Evolutionary conservation across 2,888 invertebrate species (phyloP).

Genomic region (Oxyteleia sp.): DNA sequence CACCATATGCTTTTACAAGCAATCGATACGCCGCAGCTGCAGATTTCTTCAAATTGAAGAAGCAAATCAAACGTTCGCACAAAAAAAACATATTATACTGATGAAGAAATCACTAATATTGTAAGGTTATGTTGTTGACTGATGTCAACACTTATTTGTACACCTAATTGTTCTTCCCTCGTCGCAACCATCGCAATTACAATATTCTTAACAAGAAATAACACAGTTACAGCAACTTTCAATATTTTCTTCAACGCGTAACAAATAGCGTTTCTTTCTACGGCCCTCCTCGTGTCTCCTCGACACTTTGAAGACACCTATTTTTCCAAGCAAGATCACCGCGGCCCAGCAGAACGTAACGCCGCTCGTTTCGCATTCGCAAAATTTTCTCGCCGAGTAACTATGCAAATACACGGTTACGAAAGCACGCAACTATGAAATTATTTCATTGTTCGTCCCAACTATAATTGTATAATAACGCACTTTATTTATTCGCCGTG

Average conservation of each 20-base stretch:
- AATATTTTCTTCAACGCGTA: neutral
- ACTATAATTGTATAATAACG: constrained; percentile 20
- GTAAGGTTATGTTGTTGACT: too few species aligned
- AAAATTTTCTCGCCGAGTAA: constrained; percentile 49
- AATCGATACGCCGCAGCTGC: too few species aligned
- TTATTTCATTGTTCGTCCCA: constrained; percentile 39
- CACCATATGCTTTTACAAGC: too few species aligned
- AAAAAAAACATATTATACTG: too few species aligned
- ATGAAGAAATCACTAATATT: too few species aligned
- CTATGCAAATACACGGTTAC: constrained; percentile 39
- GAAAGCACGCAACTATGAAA: constrained; percentile 50
- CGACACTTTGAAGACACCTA: neutral
- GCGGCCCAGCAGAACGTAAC: constrained; percentile 22
- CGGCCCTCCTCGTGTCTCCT: neutral
- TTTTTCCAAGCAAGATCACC: constrained; percentile 5
- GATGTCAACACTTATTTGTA: too few species aligned
- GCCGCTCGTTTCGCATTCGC: constrained; percentile 21
- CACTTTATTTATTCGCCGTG: neutral
- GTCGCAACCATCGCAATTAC: too few species aligned
- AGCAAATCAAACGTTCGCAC: too few species aligned
- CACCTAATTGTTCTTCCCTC: too few species aligned
- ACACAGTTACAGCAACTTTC: too few species aligned
- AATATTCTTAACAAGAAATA: too few species aligned
- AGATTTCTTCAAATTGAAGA: too few species aligned
- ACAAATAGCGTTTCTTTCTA: neutral